Conservation (phyloP, 1,140 invertebrate genomes). For the Pseudomyrmex sp. region DNA sequence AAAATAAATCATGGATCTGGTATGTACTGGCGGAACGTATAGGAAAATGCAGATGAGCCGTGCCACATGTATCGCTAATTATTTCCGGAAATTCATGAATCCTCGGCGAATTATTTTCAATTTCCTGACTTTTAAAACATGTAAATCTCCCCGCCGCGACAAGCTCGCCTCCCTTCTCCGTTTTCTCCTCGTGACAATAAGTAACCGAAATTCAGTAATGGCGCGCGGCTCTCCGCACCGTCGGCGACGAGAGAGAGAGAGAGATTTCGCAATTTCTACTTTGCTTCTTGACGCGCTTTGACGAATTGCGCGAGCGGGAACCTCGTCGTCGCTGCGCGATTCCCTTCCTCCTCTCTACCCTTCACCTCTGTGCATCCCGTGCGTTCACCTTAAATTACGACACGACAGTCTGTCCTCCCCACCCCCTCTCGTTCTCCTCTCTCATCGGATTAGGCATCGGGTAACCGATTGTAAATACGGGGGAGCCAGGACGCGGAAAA, state of each 20-base stretch:
- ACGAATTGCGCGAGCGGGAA: conserved; percentile 25
- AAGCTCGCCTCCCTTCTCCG: no score
- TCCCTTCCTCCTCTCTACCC: background rate
- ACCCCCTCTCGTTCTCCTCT: conserved; percentile 35
- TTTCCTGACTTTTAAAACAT: conserved; percentile 56
- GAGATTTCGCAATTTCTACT: conserved; percentile 43
- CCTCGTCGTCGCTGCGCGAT: conserved; percentile 6
- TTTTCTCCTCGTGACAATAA: background rate
- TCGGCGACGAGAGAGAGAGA: no score
- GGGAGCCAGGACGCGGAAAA: conserved; percentile 66
- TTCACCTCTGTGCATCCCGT: conserved; percentile 12
- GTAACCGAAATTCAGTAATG: conserved; percentile 21
- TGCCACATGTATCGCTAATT: conserved; percentile 45
- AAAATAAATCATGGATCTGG: conserved; percentile 63
- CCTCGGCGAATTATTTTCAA: conserved; percentile 40
- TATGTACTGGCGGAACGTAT: conserved; percentile 28
- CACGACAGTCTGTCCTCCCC: conserved; percentile 31
- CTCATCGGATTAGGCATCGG: conserved; percentile 75
- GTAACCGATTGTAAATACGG: no score
- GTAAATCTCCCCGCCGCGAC: background rate
- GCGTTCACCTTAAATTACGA: conserved; percentile 72
- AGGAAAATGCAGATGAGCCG: conserved; percentile 49
- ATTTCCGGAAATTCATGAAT: conserved; percentile 49
- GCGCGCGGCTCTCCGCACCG: background rate
- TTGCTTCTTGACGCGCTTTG: conserved; percentile 26